These are phyloP conservation scores for Arothron firmamentum DNA, from an alignment of 2,113 vertebrate genomes.

Conservation along the genomic window DNA sequence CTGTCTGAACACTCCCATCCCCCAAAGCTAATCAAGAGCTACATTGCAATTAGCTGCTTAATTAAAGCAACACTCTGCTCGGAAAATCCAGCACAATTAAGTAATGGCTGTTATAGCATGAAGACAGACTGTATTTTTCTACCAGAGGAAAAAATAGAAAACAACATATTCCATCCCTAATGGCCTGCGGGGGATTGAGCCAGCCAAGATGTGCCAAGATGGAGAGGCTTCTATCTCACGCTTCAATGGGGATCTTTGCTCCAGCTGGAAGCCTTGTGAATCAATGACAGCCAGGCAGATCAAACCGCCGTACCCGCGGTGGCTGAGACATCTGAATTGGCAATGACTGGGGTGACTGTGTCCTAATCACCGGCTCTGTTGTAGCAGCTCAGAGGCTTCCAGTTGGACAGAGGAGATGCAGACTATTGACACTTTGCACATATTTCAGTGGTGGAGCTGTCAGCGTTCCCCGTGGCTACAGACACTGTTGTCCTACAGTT, in stretches of 20 bases:
- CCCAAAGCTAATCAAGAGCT: conserved; percentile 99
- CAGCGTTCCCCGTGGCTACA: conserved; percentile 56
- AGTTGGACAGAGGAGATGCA: conserved; percentile 68
- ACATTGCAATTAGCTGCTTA: conserved; percentile 99
- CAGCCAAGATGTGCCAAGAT: conserved; percentile 74
- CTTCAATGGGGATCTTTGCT: conserved; percentile 71
- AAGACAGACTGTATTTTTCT: conserved; percentile 79
- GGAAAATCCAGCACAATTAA: conserved; percentile 80
- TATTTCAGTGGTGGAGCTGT: conserved; percentile 65
- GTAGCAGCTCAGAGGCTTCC: conserved; percentile 68
- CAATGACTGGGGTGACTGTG: conserved; percentile 61
- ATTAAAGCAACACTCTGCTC: conserved; percentile 91
- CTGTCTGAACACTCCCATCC: conserved; percentile 95
- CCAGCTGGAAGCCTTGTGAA: conserved; percentile 77
- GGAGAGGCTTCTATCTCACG: conserved; percentile 71
- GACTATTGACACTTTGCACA: conserved; percentile 70
- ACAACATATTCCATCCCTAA: conserved; percentile 76
- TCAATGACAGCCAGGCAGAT: conserved; percentile 71
- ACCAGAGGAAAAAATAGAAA: conserved; percentile 62
- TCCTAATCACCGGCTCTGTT: conserved; percentile 71
- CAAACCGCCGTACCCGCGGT: conserved; percentile 66
- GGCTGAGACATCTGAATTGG: conserved; percentile 73
- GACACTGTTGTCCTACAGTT: conserved; percentile 56
- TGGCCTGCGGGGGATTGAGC: conserved; percentile 71
- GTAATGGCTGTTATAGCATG: conserved; percentile 82